Conservation (phyloP, 2,888 invertebrate genomes). For the Galeruca laticollis region DNA sequence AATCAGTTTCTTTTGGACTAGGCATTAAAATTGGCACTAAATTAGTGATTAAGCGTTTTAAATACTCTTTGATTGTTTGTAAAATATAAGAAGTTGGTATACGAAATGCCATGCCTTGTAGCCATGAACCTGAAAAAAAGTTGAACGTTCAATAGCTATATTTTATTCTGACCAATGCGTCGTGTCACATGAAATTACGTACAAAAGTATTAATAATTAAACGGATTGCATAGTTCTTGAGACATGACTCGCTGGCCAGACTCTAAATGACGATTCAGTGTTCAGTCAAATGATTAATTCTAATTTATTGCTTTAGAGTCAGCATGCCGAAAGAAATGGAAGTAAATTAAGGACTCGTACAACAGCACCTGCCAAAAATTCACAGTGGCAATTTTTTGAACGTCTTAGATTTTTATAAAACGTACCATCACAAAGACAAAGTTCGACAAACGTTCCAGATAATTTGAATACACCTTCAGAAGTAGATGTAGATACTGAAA, state of each 20-base stretch:
- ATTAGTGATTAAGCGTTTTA: neutral
- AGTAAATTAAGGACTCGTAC: constrained; percentile 13
- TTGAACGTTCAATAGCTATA: too few species aligned
- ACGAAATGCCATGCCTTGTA: neutral
- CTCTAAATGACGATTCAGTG: too few species aligned
- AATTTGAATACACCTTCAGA: too few species aligned
- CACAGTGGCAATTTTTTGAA: constrained; percentile 27
- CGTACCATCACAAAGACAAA: constrained; percentile 15
- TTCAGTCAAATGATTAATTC: neutral
- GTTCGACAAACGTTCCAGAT: neutral
- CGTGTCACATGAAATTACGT: too few species aligned
- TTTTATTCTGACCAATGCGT: too few species aligned
- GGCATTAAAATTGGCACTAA: neutral
- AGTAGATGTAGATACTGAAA: too few species aligned
- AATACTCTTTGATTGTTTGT: neutral
- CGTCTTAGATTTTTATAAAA: constrained; percentile 24
- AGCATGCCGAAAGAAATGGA: constrained; percentile 8
- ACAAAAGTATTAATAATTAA: too few species aligned
- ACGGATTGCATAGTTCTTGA: too few species aligned
- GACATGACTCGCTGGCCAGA: too few species aligned
- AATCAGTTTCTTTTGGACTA: neutral
- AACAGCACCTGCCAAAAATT: constrained; percentile 25
- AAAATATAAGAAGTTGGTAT: neutral
- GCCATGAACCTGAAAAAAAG: constrained; percentile 36
- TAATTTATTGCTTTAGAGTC: constrained; percentile 17